Base-by-base conservation (phyloP, 2,113 vertebrate genomes). In the Tragulus kanchil region DNA sequence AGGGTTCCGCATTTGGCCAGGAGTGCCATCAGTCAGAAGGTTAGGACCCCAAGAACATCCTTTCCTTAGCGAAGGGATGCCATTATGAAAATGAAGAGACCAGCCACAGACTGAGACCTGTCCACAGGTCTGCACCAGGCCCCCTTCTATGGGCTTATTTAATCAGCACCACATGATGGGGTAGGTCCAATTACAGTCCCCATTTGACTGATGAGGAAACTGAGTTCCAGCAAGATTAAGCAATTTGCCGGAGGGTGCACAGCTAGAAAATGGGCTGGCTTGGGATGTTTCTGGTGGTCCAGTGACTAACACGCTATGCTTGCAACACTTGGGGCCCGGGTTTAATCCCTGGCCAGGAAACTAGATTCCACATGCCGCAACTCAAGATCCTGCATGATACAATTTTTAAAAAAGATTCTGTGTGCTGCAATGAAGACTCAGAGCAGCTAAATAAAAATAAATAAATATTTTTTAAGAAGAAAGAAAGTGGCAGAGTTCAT, bases 191-290 rank as follows among this genome's bases (percentile, higher is more conserved):
- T 93, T 26, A 71, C 50, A 56, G 59, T 61, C 17, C 93, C n/a
- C 58, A 42, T 31, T 82, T 90, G 83, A 77, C 73, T 85, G 36
- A 62, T 36, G 48, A 85, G 48, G 69, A 65, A 48, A 82, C 54
- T 8, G 71, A 85, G 58, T 36, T 17, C 58, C 54, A 52, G 36
- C 36, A n/a, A 93, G 59, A 42, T 59, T 82, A 82, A 67, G 52
- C 17, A 31, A 25, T 50, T 59, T 71, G 36, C 36, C 89, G 16
- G 15, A 75, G 50, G 59, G 21, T 13, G 8, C 42, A 67, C 28
- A 50, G 23, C 48, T 59, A 56, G 62, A 65, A 1, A 62, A 15
- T 25, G 0, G 17, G 45, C 36, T 48, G 23, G 67, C 52, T 56
- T 19, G 0, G 69, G 69, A 73, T 11, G 42, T 73, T 21, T 42